Evolutionary conservation across 2,797 vertebrate species (phyloP).

Genomic region (Peromyscus eremicus): DNA sequence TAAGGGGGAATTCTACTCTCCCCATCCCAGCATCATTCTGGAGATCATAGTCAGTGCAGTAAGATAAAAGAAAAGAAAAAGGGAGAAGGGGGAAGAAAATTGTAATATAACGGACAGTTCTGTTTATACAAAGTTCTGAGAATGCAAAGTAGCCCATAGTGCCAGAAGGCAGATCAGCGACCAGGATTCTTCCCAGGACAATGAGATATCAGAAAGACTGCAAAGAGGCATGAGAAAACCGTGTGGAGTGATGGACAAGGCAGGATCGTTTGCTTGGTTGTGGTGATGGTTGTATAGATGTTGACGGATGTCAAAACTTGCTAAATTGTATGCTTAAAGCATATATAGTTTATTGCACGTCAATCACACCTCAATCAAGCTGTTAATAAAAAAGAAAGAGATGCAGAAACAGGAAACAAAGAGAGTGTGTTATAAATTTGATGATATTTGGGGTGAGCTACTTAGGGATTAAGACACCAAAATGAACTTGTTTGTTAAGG

Average conservation of each 20-base stretch:
- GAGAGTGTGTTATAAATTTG: slow-evolving; percentile 7
- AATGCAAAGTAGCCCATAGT: background rate
- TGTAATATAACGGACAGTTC: background rate
- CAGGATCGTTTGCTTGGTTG: background rate
- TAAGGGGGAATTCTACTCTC: background rate
- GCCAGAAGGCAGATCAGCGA: background rate
- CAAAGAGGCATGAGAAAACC: background rate
- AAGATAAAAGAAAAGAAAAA: background rate
- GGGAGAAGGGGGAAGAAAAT: background rate
- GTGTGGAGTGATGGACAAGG: background rate
- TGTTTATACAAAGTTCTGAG: slow-evolving; percentile 34
- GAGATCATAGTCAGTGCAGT: background rate
- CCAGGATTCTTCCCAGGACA: background rate
- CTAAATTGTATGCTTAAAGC: background rate
- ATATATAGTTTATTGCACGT: background rate
- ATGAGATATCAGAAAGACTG: background rate
- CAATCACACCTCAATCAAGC: background rate
- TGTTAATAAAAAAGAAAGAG: slow-evolving; percentile 10
- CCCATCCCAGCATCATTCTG: background rate
- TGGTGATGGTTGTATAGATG: slow-evolving; percentile 13
- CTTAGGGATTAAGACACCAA: slow-evolving; percentile 21
- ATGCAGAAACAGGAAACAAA: background rate
- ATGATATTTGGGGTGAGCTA: background rate
- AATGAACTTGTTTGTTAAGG: slow-evolving; percentile 48
- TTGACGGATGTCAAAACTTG: slow-evolving; percentile 1